Conservation (phyloP, 2,797 vertebrate species). For the Muscicapa striata region DNA sequence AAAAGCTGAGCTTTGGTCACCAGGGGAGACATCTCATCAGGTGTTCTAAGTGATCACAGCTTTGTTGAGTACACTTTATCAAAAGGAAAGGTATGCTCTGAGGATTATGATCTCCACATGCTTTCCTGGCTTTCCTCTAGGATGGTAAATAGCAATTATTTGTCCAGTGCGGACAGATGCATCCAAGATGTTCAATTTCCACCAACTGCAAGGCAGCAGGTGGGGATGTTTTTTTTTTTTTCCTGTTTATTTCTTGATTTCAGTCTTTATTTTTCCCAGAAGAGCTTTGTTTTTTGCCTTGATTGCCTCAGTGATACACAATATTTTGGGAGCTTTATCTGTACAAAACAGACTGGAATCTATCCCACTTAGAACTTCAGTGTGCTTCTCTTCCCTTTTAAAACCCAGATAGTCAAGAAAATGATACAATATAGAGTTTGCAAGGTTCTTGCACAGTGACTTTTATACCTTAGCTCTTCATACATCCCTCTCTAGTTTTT, state of each 20-base stretch:
- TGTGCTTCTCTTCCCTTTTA: neutral
- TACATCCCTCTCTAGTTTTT: neutral
- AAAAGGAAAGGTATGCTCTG: neutral
- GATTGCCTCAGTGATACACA: neutral
- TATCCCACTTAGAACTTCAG: neutral
- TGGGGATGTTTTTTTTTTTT: neutral
- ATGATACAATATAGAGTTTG: neutral
- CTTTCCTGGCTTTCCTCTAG: neutral
- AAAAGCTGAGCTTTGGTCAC: neutral
- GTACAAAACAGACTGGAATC: neutral
- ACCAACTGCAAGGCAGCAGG: slow-evolving; percentile 4
- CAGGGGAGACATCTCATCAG: neutral
- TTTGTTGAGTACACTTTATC: neutral
- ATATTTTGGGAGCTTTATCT: neutral
- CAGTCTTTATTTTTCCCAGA: slow-evolving; percentile 3
- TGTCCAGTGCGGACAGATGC: neutral
- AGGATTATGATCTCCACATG: neutral
- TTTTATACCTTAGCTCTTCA: neutral
- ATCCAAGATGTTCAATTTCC: neutral
- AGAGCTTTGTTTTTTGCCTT: neutral
- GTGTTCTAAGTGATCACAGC: neutral
- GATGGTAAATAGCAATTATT: neutral
- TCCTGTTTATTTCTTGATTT: neutral
- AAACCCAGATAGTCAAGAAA: neutral
- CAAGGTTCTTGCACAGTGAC: neutral